A percentile compares a stretch with the other conserved stretches of the same genome.
These are phyloP conservation scores for Sparidentex hasta DNA, from an alignment of 2,797 vertebrate species.

Conservation along the genomic window DNA sequence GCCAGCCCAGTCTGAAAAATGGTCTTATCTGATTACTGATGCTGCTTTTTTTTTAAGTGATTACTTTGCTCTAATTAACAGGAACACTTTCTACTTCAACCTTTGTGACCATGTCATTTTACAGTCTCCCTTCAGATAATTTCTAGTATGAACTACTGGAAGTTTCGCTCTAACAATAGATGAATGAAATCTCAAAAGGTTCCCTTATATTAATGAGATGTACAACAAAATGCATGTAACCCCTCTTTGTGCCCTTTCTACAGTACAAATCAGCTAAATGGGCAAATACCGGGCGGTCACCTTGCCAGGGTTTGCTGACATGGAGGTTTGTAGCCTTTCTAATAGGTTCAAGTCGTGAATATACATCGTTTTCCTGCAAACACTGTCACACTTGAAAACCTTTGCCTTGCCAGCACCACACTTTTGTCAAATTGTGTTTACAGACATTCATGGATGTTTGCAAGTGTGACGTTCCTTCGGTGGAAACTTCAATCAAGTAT, in stretches of 20 bases:
- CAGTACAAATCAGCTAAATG: constrained; percentile 45
- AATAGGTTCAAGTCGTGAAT: constrained; percentile 30
- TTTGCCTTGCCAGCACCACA: neutral
- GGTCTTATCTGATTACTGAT: neutral
- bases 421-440: constrained; percentile 22
- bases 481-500: constrained; percentile 2
- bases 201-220: constrained; percentile 23
- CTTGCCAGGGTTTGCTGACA: constrained; percentile 49
- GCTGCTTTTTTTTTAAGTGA: neutral
- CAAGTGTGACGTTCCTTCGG: neutral
- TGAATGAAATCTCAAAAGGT: constrained; percentile 13
- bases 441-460: constrained; percentile 3
- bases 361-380: constrained; percentile 17
- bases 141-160: neutral
- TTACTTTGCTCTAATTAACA: constrained; percentile 10
- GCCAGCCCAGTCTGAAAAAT: neutral
- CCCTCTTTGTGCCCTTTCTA: constrained; percentile 32
- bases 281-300: constrained; percentile 40
- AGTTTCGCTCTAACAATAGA: neutral
- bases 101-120: neutral
- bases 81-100: neutral
- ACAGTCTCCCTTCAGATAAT: neutral
- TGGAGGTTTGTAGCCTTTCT: constrained; percentile 23
- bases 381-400: neutral
- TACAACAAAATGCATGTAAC: constrained; percentile 22